Evolutionary conservation across 2,113 vertebrate species (phyloP), one percentile per base, ranked within the genome.

Genomic region (Anguilla rostrata): DNA sequence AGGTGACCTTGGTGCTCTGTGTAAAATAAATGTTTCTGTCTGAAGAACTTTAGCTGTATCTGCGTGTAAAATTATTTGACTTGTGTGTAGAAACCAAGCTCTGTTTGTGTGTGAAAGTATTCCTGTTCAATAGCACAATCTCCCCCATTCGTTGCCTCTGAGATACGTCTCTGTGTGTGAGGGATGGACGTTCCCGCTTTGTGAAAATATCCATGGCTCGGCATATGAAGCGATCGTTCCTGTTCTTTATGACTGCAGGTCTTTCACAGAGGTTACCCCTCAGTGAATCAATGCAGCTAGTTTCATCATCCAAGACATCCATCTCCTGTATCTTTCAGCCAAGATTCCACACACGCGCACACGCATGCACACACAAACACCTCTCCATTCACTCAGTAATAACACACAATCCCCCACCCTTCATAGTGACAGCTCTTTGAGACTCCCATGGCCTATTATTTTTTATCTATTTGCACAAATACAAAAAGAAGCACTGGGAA

Each of bases 1-100:
- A 81, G 85, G 85, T 86, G 79, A 86, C 79, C 16, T n/a, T 41
- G 56, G 34, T 49, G 26, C 71, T 34, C 20, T n/a, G n/a, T 75
- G 26, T 75, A 14, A 34, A 75, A 75, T n/a, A 29, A 75, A 75
- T 34, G 22, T 34, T 75, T 26, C 71, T 34, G 71, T 75, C 71
- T 75, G 26, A 12, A 75, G 71, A 12, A 29, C 34, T 75, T 34
- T 4, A 75, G n/a, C 71, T 12, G 71, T 12, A n/a, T 34, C n/a
- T 75, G 71, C n/a, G 9, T 34, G 9, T 75, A 26, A 75, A 75
- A 75, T 75, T 2, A 75, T 75, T 34, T 14, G 26, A 7, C n/a
- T 34, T 75, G 71, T 34, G 2, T 34, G 71, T 75, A 75, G 71
- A 22, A 75, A 12, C 71, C 26, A 6, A 9, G 71, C 26, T 11